Evolutionary conservation across 1,140 invertebrate species (phyloP).

Genomic region (Apolygus lucorum): DNA sequence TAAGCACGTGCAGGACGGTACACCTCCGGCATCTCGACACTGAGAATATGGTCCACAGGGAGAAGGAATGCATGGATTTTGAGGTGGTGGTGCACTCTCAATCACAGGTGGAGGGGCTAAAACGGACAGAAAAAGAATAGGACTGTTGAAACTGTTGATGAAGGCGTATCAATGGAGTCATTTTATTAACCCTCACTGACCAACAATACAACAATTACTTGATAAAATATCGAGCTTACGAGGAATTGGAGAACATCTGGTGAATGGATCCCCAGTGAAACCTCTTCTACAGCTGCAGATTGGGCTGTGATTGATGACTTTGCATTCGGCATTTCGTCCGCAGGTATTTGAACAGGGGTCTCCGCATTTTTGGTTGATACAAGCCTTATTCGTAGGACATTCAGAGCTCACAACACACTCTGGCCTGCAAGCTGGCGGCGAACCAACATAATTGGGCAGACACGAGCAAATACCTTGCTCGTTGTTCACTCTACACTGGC

Average conservation of each 20-base stretch:
- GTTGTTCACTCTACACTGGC: slow-evolving; percentile 48
- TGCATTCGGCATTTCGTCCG: slow-evolving; percentile 43
- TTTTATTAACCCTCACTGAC: slow-evolving; percentile 54
- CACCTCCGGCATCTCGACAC: slow-evolving; percentile 45
- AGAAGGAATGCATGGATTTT: slow-evolving; percentile 41
- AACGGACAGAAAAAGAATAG: slow-evolving; percentile 44
- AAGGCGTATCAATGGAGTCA: too few species aligned
- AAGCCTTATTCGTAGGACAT: slow-evolving; percentile 51
- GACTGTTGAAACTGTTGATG: slow-evolving; percentile 49
- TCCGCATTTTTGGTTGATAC: slow-evolving; percentile 50
- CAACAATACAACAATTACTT: slow-evolving; percentile 20
- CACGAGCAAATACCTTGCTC: slow-evolving; percentile 52
- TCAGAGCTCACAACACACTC: slow-evolving; percentile 56
- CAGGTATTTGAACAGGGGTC: slow-evolving; percentile 47
- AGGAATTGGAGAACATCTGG: slow-evolving; percentile 43
- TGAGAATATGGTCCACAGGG: slow-evolving; percentile 47
- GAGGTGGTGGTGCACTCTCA: slow-evolving; percentile 30
- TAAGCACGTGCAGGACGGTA: slow-evolving; percentile 51
- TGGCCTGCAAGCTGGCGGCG: slow-evolving; percentile 52
- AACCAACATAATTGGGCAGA: slow-evolving; percentile 46
- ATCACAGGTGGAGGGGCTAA: slow-evolving; percentile 28
- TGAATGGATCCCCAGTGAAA: slow-evolving; percentile 50
- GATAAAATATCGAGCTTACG: slow-evolving; percentile 34
- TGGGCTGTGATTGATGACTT: slow-evolving; percentile 48
- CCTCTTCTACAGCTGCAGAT: slow-evolving; percentile 46